Evolutionary conservation across 2,797 vertebrate genomes (phyloP).

Genomic region (Pantherophis alleghaniensis): DNA sequence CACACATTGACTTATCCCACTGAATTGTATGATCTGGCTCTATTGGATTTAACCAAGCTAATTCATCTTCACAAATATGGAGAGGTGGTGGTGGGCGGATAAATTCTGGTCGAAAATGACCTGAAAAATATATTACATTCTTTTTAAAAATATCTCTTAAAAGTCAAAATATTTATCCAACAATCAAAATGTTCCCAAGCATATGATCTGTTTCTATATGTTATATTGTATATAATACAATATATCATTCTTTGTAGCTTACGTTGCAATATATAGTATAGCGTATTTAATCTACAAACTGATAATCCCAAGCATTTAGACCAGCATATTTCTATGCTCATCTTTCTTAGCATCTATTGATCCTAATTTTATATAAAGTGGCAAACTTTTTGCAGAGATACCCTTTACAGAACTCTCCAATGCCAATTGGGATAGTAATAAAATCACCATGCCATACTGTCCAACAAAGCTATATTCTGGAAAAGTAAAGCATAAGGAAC

Average conservation of each 20-base stretch:
- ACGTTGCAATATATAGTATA: neutral
- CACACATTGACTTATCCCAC: constrained; percentile 98
- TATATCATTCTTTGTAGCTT: neutral
- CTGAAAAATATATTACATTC: constrained; percentile 61
- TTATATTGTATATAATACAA: neutral
- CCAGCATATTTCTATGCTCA: neutral
- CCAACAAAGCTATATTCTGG: neutral
- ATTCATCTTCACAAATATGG: constrained; percentile 93
- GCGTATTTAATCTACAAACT: neutral
- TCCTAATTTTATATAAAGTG: too few relatives aligned
- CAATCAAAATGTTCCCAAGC: neutral
- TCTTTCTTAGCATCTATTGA: too few relatives aligned
- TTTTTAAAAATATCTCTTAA: neutral
- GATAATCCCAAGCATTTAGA: neutral
- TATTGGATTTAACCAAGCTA: constrained; percentile 93
- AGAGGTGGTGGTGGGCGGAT: constrained; percentile 93
- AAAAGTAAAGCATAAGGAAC: neutral
- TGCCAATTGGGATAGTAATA: neutral
- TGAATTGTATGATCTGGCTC: constrained; percentile 92
- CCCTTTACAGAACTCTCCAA: neutral
- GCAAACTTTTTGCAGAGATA: neutral
- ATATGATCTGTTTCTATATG: neutral
- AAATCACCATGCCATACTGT: neutral
- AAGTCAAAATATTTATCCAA: neutral
- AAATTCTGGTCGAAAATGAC: constrained; percentile 96